A percentile compares a stretch with the other conserved stretches of the same genome.
phyloP scores from a whole-genome alignment of 2,797 vertebrate genomes.

The Cercopithecus hamlyni region DNA sequence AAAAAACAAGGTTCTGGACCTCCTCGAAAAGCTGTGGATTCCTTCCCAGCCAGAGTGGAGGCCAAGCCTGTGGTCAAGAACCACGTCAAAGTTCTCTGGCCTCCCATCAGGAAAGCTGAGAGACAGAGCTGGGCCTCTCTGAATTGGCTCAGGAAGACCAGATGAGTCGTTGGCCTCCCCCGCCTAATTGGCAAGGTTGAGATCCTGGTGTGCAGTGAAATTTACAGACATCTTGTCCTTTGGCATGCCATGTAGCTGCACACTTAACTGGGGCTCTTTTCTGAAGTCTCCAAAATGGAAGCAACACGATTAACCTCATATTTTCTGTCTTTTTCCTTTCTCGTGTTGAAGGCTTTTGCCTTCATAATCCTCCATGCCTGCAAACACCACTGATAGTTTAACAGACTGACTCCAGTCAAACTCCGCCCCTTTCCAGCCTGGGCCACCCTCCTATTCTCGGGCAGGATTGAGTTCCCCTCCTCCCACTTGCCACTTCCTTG shows the following conservation, averaged over 20 bases:
- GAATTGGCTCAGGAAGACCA: conserved; percentile 58
- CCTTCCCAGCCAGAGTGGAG: conserved; percentile 52
- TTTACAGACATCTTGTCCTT: background rate
- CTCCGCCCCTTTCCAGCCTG: background rate
- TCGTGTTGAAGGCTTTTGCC: background rate
- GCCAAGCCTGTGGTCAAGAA: conserved; percentile 68
- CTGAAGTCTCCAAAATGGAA: conserved; percentile 34
- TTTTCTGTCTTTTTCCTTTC: conserved; percentile 18
- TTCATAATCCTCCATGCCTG: background rate
- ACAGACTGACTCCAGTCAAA: background rate
- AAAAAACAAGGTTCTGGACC: conserved; percentile 33
- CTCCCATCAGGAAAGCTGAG: conserved; percentile 53
- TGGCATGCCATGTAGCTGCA: background rate
- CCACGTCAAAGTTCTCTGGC: conserved; percentile 63
- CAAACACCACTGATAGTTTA: background rate
- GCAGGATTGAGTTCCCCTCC: background rate
- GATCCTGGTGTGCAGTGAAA: background rate
- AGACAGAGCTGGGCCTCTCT: conserved; percentile 49
- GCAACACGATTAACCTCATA: background rate
- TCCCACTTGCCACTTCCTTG: background rate
- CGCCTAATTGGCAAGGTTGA: background rate
- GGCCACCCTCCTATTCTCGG: background rate
- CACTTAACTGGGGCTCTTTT: background rate
- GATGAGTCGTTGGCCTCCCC: background rate
- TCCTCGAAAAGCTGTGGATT: conserved; percentile 44